Conservation (phyloP, 2,113 vertebrate genomes). For the Vireo altiloquus region DNA sequence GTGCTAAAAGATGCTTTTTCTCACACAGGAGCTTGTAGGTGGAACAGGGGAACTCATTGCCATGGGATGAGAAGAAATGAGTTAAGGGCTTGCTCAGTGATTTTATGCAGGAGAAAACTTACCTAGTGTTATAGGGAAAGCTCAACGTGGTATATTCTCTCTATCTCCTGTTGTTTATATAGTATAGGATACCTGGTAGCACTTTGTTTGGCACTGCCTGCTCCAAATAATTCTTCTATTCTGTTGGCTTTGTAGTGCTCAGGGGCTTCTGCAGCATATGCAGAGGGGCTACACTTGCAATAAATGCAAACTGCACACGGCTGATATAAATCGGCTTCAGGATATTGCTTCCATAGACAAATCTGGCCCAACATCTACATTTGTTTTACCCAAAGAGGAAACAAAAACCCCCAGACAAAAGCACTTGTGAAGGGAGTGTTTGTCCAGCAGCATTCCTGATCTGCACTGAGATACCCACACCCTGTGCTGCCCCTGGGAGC, state of each 20-base stretch:
- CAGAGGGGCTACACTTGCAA: not conserved
- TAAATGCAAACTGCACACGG: not conserved
- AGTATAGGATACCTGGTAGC: not conserved
- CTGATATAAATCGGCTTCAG: not conserved
- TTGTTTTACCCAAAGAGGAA: not conserved
- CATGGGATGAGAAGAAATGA: not conserved
- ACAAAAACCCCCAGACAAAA: not conserved
- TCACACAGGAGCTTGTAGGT: not conserved
- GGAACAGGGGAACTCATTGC: not conserved
- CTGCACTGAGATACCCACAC: constrained; percentile 6
- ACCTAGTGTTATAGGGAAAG: not conserved
- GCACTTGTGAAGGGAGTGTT: constrained; percentile 58
- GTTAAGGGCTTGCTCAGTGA: not conserved
- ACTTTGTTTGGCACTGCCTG: not conserved
- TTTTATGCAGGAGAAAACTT: not conserved
- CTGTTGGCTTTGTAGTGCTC: not conserved
- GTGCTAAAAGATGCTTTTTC: not conserved
- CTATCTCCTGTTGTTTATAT: not conserved
- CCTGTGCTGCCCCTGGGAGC: not conserved
- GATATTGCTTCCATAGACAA: not conserved
- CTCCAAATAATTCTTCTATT: not conserved
- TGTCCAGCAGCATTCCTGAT: constrained; percentile 69
- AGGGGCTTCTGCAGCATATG: not conserved
- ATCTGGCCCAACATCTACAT: not conserved
- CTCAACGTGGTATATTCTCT: not conserved